These are phyloP conservation scores for Hydrocynus forskahlii DNA, from an alignment of 2,797 vertebrate species.

Conservation along the genomic window DNA sequence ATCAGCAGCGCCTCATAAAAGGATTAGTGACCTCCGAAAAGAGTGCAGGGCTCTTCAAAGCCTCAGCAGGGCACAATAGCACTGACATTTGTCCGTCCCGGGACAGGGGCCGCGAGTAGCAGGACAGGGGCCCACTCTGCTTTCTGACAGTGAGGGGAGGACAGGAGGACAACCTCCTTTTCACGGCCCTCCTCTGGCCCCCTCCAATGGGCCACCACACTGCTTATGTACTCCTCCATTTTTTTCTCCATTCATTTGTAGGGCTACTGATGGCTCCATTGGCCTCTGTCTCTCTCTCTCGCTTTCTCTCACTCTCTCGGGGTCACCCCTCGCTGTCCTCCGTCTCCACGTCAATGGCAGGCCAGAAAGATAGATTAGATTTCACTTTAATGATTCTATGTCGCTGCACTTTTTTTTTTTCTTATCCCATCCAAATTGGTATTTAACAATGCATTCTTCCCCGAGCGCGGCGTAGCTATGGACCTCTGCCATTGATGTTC, in stretches of 20 bases:
- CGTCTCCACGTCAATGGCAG: conserved; percentile 70
- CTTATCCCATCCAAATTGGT: conserved; percentile 63
- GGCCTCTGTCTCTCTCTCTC: conserved; percentile 62
- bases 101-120: conserved; percentile 72
- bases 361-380: conserved; percentile 69
- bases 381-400: conserved; percentile 73
- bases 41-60: conserved; percentile 84
- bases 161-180: conserved; percentile 78
- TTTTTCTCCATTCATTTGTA: conserved; percentile 78
- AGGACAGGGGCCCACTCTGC: conserved; percentile 72
- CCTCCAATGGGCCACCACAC: conserved; percentile 75
- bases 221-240: conserved; percentile 85
- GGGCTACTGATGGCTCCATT: conserved; percentile 88
- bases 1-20: conserved; percentile 83
- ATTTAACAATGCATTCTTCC: conserved; percentile 66
- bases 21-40: conserved; percentile 82
- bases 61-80: conserved; percentile 77
- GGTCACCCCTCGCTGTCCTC: conserved; percentile 58
- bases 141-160: conserved; percentile 79
- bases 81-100: conserved; percentile 88
- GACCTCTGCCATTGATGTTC: conserved; percentile 57
- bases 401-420: conserved; percentile 61
- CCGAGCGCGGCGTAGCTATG: conserved; percentile 50
- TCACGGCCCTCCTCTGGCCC: conserved; percentile 79
- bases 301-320: conserved; percentile 49